Base-by-base conservation (phyloP, 2,888 invertebrate species). In the Oligia strigilis region DNA sequence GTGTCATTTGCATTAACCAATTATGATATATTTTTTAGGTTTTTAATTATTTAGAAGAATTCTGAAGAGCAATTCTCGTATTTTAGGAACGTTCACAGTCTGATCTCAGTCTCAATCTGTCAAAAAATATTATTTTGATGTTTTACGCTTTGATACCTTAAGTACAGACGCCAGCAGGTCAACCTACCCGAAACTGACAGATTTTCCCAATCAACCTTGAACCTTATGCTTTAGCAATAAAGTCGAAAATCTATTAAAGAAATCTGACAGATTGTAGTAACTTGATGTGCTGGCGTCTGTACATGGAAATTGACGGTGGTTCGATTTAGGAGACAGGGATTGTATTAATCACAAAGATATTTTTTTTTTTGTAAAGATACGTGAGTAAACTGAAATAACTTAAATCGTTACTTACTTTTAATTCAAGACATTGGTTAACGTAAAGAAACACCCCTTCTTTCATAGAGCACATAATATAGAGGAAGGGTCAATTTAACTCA, bases 1-100 rank as follows among this genome's bases (percentile, higher is more conserved):
- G 14, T 62, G 43, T 4, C 4, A 11, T 40, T 79, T 80, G 2
- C n/a, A 49, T 71, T 71, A 78, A 70, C 55, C 70, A 40, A 72
- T 55, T 69, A 2, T 17, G 4, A 46, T n/a, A 19, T 9, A 4
- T 69, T 55, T 29, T 14, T 52, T 11, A 46, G 4, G 9, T 60
- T 76, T n/a, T 19, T 36, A 71, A 36, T 72, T 4, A 46, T 49
- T 1, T 9, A 49, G 13, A 52, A 52, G 17, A 17, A 49, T 49
- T 49, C 14, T 14, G 14, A 49, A 14, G 49, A 0, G 4, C 4
- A 49, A 49, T 49, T 49, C 13, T 49, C 14, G 4, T 49, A 49
- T 49, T 49, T 49, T 49, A 49, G 4, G 49, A 46, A 13, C 46
- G 11, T 13, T 46, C 46, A 46, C 46, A 49, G 49, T 49, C 49